Evolutionary conservation across 2,113 vertebrate genomes (phyloP), one percentile per base, ranked within the genome.

Genomic region (Cavia aperea): DNA sequence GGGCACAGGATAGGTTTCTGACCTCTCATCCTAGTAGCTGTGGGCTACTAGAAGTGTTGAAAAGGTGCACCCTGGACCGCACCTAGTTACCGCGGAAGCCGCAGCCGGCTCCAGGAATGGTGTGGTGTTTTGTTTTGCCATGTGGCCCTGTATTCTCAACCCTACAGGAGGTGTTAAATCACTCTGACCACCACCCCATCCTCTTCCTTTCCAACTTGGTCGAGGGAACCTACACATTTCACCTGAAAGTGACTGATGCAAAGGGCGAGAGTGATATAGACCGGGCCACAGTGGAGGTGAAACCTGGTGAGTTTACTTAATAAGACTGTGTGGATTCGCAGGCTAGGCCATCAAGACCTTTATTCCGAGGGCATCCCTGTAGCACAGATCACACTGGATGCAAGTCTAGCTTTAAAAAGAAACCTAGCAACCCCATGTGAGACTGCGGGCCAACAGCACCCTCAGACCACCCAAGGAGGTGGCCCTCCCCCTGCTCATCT

Each of bases 201-300:
- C 98, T 99, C 73, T 98, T 99, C 83, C 97, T 99, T 46, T 98
- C 99, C 84, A 99, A 99, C 97, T 97, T 99, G 97, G 99, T 99
- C 2, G 98, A 98, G 97, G 99, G 99, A 31, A 99, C 98, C 72
- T 99, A 99, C 97, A 98, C 97, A 1, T 99, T 99, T 96, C 98
- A 98, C n/a, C 97, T 99, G 94, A 98, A 98, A 73, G 98, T 99
- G 85, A 99, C 98, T 0, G 99, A 99, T 96, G 98, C 98, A 75
- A 99, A 99, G 97, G 99, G 99, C n/a, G 99, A 99, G 96, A 99
- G 95, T 66, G 98, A 96, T 96, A 96, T 84, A 24, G 98, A 98
- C 96, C 97, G 97, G 60, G 98, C 98, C 86, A 98, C 98, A 0
- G 97, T 99, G 95, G 99, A 99, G 96, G 99, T 99, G 92, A 99